Base-by-base conservation (phyloP, 2,113 vertebrate species). In the Collichthys lucidus region DNA sequence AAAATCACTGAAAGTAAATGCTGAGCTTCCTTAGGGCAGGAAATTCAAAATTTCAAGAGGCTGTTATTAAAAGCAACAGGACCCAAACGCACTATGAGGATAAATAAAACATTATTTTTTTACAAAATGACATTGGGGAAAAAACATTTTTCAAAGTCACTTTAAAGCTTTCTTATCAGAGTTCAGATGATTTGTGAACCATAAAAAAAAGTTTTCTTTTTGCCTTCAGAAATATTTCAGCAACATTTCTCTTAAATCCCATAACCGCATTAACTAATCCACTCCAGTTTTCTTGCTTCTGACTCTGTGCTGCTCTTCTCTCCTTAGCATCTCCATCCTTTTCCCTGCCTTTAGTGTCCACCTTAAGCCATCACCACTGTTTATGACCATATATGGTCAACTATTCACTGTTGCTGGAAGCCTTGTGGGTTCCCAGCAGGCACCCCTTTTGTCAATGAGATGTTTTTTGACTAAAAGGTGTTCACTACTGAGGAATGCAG, bases 381-480 rank as follows among this genome's bases (percentile, higher is more conserved):
- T 72, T 22, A 42, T 22, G 64, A 63, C 89, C 89, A 80, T 87
- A 80, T 85, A 89, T 31, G 82, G 91, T 59, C 68, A 85, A 12
- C 29, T 74, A 61, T 69, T 86, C 72, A 59, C 3, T 5, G 69
- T 52, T 44, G 57, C 16, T 63, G 64, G 61, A 68, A 24, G 74
- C n/a, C 22, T 64, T 0, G 20, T 47, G 61, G 61, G 42, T 66
- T 53, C 60, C 19, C 79, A 57, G 70, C 67, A 46, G 56, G 53
- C 56, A 31, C 11, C 74, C 59, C 47, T 20, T 29, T 42, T 66
- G 75, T 84, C 46, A 42, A 40, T 22, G 62, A 17, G 26, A 74
- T 17, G 71, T 67, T 64, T 64, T 83, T 70, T 60, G 61, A 74
- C 49, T 56, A 63, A 62, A 52, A 69, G 46, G 80, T 20, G 17